Conservation (phyloP, 1,140 invertebrate genomes). For the Batillaria attramentaria region DNA sequence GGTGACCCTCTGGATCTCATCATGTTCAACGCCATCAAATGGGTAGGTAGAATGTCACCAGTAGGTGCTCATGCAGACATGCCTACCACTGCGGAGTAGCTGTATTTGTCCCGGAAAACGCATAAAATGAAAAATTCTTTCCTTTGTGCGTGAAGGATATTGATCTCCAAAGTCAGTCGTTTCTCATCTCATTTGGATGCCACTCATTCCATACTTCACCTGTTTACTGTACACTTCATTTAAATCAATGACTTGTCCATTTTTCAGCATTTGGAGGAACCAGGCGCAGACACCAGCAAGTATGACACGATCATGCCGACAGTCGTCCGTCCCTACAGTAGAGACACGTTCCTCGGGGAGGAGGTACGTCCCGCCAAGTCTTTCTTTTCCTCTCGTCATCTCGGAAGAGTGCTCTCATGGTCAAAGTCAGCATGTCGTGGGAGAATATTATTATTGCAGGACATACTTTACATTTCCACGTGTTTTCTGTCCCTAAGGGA, state of each 20-base stretch:
- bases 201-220: neutral
- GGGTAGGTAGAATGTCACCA: no score
- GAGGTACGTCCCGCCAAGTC: conserved; percentile 31
- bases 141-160: no score
- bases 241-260: no score
- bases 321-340: conserved; percentile 78
- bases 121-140: no score
- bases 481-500: no score
- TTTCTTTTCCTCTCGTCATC: conserved; percentile 10
- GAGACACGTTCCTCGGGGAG: conserved; percentile 54
- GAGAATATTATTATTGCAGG: no score
- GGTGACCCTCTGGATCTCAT: conserved; percentile 96
- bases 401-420: no score
- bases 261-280: conserved; percentile 79
- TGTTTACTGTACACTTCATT: neutral
- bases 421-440: no score
- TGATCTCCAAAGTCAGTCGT: neutral
- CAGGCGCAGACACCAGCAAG: conserved; percentile 83
- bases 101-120: no score
- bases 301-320: conserved; percentile 86
- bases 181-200: neutral
- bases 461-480: no score
- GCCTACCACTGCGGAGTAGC: no score
- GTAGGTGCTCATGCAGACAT: no score
- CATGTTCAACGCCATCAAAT: conserved; percentile 77